A percentile compares a stretch with the other conserved stretches of the same genome.
Conservation (phyloP, 2,888 invertebrate species). For the Encarsia formosa region DNA sequence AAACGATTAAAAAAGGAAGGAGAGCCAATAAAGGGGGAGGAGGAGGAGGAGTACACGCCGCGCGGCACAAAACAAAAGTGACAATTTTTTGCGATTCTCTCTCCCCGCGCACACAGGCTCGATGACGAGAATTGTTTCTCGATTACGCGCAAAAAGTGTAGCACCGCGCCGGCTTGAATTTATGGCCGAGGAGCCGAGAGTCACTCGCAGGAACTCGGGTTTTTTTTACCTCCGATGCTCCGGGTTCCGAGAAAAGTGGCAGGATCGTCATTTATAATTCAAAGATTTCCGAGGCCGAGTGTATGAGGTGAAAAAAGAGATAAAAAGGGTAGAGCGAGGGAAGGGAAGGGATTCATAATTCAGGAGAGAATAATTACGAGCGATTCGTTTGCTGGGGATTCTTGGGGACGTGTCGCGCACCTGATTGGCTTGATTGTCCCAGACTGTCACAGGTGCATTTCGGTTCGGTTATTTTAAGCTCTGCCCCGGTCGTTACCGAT, state of each 20-base stretch:
- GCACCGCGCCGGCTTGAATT: too few relatives aligned
- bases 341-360: slow-evolving; percentile 15
- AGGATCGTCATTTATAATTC: slow-evolving; percentile 22
- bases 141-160: too few relatives aligned
- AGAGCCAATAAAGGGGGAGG: neutral
- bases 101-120: neutral
- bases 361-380: slow-evolving; percentile 14
- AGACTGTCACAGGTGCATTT: too few relatives aligned
- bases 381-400: slow-evolving; percentile 10
- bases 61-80: neutral
- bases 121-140: slow-evolving; percentile 18
- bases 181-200: too few relatives aligned
- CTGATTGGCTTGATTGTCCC: slow-evolving; percentile 16
- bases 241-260: neutral
- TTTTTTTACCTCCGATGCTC: neutral
- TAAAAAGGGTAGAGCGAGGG: neutral
- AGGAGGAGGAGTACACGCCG: neutral
- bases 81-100: neutral
- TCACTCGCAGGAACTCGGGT: too few relatives aligned
- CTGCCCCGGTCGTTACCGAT: too few relatives aligned
- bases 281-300: neutral
- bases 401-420: neutral
- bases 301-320: neutral
- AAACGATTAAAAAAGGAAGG: neutral
- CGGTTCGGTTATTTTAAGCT: too few relatives aligned